Base-by-base conservation (phyloP, 2,113 vertebrate species). In the Entomyzon cyanotis region DNA sequence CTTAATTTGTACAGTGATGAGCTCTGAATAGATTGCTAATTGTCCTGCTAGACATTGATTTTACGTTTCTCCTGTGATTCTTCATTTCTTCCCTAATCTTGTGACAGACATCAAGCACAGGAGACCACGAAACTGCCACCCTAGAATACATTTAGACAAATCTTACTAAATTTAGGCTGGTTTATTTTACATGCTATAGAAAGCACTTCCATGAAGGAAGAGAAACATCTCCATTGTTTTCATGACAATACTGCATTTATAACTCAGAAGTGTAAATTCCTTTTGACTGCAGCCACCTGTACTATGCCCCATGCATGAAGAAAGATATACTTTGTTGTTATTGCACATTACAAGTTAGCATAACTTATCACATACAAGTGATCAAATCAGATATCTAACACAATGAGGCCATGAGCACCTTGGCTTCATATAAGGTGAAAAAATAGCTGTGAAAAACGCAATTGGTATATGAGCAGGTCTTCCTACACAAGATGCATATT, bases 1-100 rank as follows among this genome's bases (percentile, higher is more conserved):
- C 91, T 82, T 91, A 70, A 97, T 96, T 94, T 93, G 76, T 93
- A 63, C 63, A 96, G 67, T 70, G 68, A 92, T 92, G 64, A 94
- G 64, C 71, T 91, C 63, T 79, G 91, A 92, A 96, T 65, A 96
- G 83, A 77, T 86, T 68, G 31, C 76, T 95, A 94, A 89, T 94
- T 94, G 76, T 90, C 59, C 78, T 87, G 42, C 42, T 64, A 74
- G 65, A 73, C 53, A 93, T 60, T 79, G 93, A 93, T 85, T 95
- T 91, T 95, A 41, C 24, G 42, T 41, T 94, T 92, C 95, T 73
- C 82, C 21, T 84, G 65, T 50, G 50, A 90, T 78, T 84, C 69
- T 56, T 80, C 86, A 81, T 79, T 77, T 67, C 60, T 85, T 83
- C 55, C 44, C 63, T 92, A 87, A 80, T 80, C 58, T 91, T 84